A percentile compares a stretch with the other conserved stretches of the same genome.
phyloP scores from a whole-genome alignment of 1,140 invertebrate genomes.

The Drosophila azteca region DNA sequence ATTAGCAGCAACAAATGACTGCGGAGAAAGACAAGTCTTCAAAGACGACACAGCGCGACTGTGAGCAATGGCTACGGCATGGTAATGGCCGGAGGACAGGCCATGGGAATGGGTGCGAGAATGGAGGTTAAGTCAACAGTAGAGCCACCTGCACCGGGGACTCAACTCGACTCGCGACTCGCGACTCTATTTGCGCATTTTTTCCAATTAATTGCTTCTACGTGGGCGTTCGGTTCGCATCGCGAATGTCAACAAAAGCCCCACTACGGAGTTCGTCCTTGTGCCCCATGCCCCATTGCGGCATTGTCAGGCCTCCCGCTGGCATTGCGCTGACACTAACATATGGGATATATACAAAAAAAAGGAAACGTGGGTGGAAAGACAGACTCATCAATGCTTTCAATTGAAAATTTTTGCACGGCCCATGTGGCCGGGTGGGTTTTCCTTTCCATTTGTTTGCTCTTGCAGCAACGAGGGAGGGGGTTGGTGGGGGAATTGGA shows the following conservation, averaged over 20 bases:
- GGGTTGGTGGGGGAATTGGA: conserved; percentile 64
- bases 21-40: conserved; percentile 14
- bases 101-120: conserved; percentile 6
- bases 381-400: conserved; percentile 72
- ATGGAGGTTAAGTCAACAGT: conserved; percentile 75
- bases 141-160: conserved; percentile 48
- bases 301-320: conserved; percentile 24
- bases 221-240: conserved; percentile 54
- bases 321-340: conserved; percentile 62
- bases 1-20: conserved; percentile 47
- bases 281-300: conserved; percentile 1
- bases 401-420: conserved; percentile 78
- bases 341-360: conserved; percentile 45
- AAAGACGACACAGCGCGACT: conserved; percentile 12
- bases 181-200: conserved; percentile 65
- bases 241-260: conserved; percentile 72
- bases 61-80: conserved; percentile 21
- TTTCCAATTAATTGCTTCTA: conserved; percentile 79
- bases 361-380: background rate
- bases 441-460: conserved; percentile 55
- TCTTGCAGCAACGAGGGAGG: background rate
- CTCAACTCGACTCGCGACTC: background rate
- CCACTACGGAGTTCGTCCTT: conserved; percentile 24
- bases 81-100: conserved; percentile 6
- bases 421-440: conserved; percentile 9